Evolutionary conservation across 2,888 invertebrate genomes (phyloP).

Genomic region (Drymonia ruficornis): DNA sequence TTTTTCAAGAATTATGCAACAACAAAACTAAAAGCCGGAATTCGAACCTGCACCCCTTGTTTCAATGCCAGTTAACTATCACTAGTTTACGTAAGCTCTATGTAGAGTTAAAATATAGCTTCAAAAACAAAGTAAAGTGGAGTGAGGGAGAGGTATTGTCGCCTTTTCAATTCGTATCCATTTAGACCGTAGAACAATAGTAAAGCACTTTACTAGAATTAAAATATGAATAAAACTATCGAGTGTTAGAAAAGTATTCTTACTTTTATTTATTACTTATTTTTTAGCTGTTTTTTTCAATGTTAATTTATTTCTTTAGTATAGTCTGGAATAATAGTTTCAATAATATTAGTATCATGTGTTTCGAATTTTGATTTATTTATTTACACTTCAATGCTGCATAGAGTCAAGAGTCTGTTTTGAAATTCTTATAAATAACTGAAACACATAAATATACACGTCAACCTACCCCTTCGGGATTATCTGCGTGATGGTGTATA

Average conservation of each 20-base stretch:
- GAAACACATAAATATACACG: too few species aligned
- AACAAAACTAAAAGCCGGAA: not conserved
- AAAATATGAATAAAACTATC: too few species aligned
- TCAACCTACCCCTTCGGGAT: not conserved
- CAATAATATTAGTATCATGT: too few species aligned
- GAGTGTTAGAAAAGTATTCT: too few species aligned
- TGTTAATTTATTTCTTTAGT: too few species aligned
- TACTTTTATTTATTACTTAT: not conserved
- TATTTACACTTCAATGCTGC: too few species aligned
- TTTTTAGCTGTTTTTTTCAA: too few species aligned
- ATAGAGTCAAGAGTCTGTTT: too few species aligned
- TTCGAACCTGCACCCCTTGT: conserved; percentile 1
- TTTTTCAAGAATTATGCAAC: conserved; percentile 7
- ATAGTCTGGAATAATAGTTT: too few species aligned
- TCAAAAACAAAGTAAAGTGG: not conserved
- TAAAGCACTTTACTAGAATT: not conserved
- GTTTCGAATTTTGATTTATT: too few species aligned
- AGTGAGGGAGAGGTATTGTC: not conserved
- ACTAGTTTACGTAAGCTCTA: conserved; percentile 1
- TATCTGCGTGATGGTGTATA: not conserved
- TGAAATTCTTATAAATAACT: too few species aligned
- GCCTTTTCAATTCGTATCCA: not conserved
- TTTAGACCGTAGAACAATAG: not conserved
- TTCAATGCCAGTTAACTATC: not conserved
- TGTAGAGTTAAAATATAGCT: not conserved